Percentiles rank a stretch among this genome's conserved stretches.
Evolutionary conservation across 2,113 vertebrate genomes (phyloP).

Genomic region (Morone saxatilis): DNA sequence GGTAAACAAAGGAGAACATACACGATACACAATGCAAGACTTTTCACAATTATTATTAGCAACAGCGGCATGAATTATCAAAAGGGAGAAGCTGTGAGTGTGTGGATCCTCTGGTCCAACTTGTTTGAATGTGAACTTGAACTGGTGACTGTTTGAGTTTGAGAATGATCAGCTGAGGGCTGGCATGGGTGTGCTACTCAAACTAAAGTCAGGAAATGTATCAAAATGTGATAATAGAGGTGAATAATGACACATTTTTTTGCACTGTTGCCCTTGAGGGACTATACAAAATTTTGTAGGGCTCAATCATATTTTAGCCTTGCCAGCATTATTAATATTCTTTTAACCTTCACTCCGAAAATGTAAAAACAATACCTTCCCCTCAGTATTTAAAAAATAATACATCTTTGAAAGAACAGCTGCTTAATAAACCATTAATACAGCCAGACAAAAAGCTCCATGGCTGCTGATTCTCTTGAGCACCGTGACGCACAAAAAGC

Average conservation of each 20-base stretch:
- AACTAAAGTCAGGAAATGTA: not conserved
- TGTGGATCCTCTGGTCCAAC: not conserved
- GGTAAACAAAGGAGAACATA: constrained; percentile 8
- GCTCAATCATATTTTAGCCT: not conserved
- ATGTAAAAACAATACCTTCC: not conserved
- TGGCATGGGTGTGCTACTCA: not conserved
- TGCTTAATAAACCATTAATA: not conserved
- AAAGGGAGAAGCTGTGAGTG: not conserved
- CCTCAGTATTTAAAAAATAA: no score
- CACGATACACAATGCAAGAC: constrained; percentile 13
- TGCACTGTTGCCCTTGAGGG: not conserved
- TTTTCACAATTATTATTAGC: constrained; percentile 26
- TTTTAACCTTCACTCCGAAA: no score
- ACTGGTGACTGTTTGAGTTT: not conserved
- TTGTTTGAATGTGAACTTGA: not conserved
- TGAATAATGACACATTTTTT: not conserved
- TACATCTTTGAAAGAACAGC: not conserved
- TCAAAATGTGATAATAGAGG: not conserved
- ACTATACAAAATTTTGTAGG: not conserved
- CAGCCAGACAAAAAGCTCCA: no score
- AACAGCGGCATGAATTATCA: not conserved
- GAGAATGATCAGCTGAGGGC: not conserved
- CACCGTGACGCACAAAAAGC: no score
- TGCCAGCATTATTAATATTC: no score
- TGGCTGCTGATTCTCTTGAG: no score